Evolutionary conservation across 2,113 vertebrate species (phyloP).

Genomic region (Holacanthus passer): DNA sequence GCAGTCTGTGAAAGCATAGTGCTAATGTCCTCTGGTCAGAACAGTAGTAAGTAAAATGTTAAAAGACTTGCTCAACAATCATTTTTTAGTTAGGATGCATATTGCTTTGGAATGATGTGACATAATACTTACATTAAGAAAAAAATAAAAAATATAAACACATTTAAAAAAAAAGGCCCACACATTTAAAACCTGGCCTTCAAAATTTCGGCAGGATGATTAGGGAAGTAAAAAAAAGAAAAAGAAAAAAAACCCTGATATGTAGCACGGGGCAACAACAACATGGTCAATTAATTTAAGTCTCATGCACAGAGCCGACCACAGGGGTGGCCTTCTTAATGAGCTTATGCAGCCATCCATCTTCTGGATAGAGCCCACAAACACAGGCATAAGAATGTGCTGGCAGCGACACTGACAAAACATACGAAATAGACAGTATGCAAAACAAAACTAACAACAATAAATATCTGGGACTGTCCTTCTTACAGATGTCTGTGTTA

Average conservation of each 20-base stretch:
- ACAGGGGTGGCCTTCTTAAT: conserved; percentile 53
- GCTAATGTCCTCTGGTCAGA: background rate
- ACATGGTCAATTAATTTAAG: conserved; percentile 33
- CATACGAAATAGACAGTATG: background rate
- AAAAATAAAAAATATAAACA: background rate
- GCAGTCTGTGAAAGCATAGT: background rate
- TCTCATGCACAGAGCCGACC: conserved; percentile 25
- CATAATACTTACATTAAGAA: background rate
- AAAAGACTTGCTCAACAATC: background rate
- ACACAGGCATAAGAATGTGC: conserved; percentile 4
- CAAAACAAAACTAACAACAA: background rate
- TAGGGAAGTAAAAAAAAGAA: conserved; percentile 25
- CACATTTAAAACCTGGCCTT: background rate
- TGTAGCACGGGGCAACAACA: conserved; percentile 27
- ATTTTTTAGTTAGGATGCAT: conserved; percentile 11
- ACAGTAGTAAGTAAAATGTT: conserved; percentile 12
- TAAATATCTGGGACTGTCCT: background rate
- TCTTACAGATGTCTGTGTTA: background rate
- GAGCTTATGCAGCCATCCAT: conserved; percentile 52
- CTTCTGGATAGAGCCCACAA: conserved; percentile 35
- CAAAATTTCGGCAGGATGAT: conserved; percentile 2
- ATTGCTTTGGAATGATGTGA: background rate
- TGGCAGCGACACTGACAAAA: background rate
- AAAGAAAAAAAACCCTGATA: too few relatives aligned
- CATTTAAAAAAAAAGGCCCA: background rate